Percentiles rank a stretch among this genome's conserved stretches.
Evolutionary conservation across 2,797 vertebrate genomes (phyloP).

Genomic region (Gila robusta): DNA sequence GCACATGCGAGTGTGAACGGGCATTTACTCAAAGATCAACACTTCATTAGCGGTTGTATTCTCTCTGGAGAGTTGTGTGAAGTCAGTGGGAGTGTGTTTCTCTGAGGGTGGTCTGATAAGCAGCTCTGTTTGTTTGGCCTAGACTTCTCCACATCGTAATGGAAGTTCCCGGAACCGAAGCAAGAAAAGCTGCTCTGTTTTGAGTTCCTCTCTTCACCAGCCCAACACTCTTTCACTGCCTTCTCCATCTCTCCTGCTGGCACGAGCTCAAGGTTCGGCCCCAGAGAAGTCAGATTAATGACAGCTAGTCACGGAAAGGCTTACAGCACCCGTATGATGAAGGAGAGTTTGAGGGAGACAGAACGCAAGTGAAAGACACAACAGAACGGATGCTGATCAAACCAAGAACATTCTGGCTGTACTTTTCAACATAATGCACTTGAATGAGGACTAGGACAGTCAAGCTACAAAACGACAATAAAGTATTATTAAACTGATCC

Average conservation of each 20-base stretch:
- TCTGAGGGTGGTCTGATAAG: slow-evolving; percentile 47
- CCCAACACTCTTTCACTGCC: slow-evolving; percentile 37
- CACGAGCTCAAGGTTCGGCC: slow-evolving; percentile 80
- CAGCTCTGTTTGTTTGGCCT: slow-evolving; percentile 43
- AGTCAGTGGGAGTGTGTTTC: neutral
- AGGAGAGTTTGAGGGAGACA: slow-evolving; percentile 21
- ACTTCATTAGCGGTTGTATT: too few relatives aligned
- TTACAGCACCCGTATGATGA: slow-evolving; percentile 38
- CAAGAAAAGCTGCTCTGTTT: slow-evolving; percentile 48
- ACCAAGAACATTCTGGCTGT: neutral
- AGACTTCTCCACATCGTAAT: slow-evolving; percentile 21
- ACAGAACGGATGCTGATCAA: neutral
- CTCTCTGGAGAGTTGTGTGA: neutral
- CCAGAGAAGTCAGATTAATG: slow-evolving; percentile 82
- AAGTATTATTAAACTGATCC: neutral
- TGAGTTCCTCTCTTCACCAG: slow-evolving; percentile 30
- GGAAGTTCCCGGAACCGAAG: slow-evolving; percentile 46
- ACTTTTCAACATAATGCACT: neutral
- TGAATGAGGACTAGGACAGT: neutral
- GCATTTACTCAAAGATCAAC: slow-evolving; percentile 1
- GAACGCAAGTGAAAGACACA: neutral
- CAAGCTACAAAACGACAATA: neutral
- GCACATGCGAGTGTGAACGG: neutral
- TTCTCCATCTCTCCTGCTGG: slow-evolving; percentile 65
- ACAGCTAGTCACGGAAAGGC: slow-evolving; percentile 84